Evolutionary conservation across 2,113 vertebrate genomes (phyloP), one percentile per base, ranked within the genome.

Genomic region (Pollachius pollachius): DNA sequence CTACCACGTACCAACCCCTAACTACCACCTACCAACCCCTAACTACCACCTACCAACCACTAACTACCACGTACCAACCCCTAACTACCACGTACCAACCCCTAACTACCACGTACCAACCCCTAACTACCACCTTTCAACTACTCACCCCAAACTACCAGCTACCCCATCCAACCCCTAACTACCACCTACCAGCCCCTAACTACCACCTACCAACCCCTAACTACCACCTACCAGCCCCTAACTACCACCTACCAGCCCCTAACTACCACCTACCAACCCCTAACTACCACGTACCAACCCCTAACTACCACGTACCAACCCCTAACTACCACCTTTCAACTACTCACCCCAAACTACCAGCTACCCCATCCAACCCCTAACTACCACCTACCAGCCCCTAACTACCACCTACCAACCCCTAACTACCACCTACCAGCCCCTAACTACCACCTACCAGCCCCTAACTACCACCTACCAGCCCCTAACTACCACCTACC

Each of bases 11-110:
- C 56, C n/a, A 58, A 18, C 3, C 16, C 16, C 56, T 58, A 41
- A 41, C 37, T 41, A 41, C 37, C 37, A 41, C 37, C 37, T 41
- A 2, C n/a, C 15, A 17, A 6, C 15, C 56, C 56, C n/a, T 18
- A 6, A 58, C 56, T 58, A 5, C 15, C 56, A 16, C 37, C 37
- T 3, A 41, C 37, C 9, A 41, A 41, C 37, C 37, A 1, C 37
- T 41, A 9, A 41, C 37, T 41, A 41, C 11, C 37, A 41, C 5
- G 2, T 4, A 8, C 37, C 11, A 4, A 41, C 37, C 11, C 5
- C 37, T 41, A 41, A 41, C 37, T 11, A 5, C 37, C 7, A 37
- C 12, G 97, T 99, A 91, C 13, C 34, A 27, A 30, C 62, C 23
- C 62, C 25, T 64, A 15, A 15, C 62, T 27, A 16, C n/a, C 56